A percentile compares a stretch with the other conserved stretches of the same genome.
These are phyloP conservation scores for Xylota sylvarum DNA, from an alignment of 2,888 invertebrate genomes.

Conservation along the genomic window DNA sequence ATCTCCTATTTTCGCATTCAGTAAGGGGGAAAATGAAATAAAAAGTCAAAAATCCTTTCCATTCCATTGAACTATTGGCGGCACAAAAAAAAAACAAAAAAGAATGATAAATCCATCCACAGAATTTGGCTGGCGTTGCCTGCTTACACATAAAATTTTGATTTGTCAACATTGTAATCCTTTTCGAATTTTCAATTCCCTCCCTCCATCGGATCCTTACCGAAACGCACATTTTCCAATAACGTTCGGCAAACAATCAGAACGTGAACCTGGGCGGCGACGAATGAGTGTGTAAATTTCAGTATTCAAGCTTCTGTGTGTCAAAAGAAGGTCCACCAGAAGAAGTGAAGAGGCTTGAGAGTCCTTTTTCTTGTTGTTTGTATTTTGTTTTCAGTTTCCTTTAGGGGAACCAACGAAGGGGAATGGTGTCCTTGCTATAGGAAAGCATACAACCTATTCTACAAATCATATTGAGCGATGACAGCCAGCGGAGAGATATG, in stretches of 20 bases:
- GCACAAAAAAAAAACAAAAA: not conserved
- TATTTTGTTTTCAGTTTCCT: not conserved
- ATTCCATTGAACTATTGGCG: conserved; percentile 14
- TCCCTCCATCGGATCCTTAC: not conserved
- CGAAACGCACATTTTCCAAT: not conserved
- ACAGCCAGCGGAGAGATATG: conserved; percentile 1
- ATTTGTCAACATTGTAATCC: conserved; percentile 32
- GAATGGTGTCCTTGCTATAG: not conserved
- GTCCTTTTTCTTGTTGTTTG: not conserved
- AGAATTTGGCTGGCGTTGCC: conserved; percentile 1
- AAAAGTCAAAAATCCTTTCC: conserved; percentile 10
- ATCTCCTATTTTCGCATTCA: not conserved
- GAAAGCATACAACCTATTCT: conserved; percentile 10
- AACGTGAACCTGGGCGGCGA: not conserved
- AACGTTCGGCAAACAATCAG: conserved; percentile 26
- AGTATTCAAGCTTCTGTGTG: not conserved
- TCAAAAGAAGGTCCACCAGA: not conserved
- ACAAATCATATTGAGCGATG: not conserved
- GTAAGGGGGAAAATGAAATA: not conserved
- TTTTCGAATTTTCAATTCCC: conserved; percentile 26
- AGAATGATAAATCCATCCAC: conserved; percentile 10
- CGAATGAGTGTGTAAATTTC: not conserved
- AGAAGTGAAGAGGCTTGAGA: not conserved
- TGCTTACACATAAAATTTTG: conserved; percentile 4
- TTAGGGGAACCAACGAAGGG: not conserved